phyloP scores from a whole-genome alignment of 1,140 invertebrate species.

The Adelges cooleyi region DNA sequence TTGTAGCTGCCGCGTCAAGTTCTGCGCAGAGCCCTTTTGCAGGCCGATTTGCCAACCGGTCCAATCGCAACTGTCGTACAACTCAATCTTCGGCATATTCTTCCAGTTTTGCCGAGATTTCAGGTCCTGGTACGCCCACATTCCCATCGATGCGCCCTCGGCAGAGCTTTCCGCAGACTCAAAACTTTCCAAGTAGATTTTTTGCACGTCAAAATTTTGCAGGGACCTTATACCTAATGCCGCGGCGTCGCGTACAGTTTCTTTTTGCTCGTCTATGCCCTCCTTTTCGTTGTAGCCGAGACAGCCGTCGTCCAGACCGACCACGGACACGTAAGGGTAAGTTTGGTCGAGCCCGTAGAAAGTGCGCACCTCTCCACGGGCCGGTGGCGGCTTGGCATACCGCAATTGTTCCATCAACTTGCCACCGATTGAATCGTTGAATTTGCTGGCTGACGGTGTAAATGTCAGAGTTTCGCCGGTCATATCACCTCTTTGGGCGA shows the following conservation, averaged over 20 bases:
- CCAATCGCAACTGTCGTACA: conserved; percentile 38
- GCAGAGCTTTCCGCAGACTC: conserved; percentile 60
- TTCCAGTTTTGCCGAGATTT: too few species aligned
- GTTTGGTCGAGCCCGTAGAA: conserved; percentile 51
- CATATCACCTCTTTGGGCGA: too few species aligned
- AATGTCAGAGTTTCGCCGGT: neutral
- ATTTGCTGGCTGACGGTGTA: conserved; percentile 18
- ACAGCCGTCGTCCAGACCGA: conserved; percentile 54
- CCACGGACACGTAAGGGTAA: conserved; percentile 52
- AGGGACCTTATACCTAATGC: conserved; percentile 52
- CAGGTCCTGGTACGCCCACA: conserved; percentile 53
- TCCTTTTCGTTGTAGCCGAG: conserved; percentile 50
- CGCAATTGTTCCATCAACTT: conserved; percentile 29
- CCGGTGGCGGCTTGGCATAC: conserved; percentile 33
- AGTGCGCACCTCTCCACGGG: conserved; percentile 47
- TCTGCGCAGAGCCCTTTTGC: conserved; percentile 49
- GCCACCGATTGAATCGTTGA: conserved; percentile 24
- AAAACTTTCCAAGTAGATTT: conserved; percentile 56
- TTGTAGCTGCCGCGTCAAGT: conserved; percentile 48
- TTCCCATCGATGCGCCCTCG: conserved; percentile 53
- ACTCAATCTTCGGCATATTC: conserved; percentile 16
- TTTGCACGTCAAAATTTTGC: conserved; percentile 46
- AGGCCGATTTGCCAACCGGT: conserved; percentile 46
- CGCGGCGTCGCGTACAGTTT: conserved; percentile 51
- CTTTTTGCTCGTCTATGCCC: conserved; percentile 53